Conservation (phyloP, 2,113 vertebrate species). For the Pelvicachromis taeniatus region DNA sequence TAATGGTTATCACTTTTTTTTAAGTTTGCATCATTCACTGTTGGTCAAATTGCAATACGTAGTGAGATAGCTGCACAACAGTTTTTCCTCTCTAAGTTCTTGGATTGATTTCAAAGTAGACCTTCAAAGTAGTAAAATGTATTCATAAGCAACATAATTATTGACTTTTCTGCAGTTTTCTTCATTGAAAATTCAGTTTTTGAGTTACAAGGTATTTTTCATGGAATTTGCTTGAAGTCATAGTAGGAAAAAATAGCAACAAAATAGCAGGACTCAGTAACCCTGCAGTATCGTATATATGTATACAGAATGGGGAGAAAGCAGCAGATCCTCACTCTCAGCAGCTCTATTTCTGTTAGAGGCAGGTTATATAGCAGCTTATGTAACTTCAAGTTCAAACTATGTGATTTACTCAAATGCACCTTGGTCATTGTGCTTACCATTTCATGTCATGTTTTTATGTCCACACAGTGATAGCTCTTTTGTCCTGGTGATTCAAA, state of each 20-base stretch:
- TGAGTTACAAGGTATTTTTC: background rate
- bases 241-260: background rate
- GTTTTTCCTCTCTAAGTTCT: background rate
- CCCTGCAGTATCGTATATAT: background rate
- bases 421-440: background rate
- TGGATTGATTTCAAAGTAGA: background rate
- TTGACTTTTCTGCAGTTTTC: background rate
- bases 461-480: background rate
- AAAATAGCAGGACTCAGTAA: background rate
- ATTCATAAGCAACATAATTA: background rate
- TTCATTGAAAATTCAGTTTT: background rate
- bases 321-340: background rate
- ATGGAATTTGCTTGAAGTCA: background rate
- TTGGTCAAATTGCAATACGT: background rate
- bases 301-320: background rate
- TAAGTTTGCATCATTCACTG: background rate
- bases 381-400: background rate
- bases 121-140: background rate
- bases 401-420: background rate
- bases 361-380: background rate
- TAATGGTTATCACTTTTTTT: background rate
- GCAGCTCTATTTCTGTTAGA: background rate
- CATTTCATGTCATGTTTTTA: background rate
- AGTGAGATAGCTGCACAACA: background rate
- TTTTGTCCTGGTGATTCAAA: background rate